phyloP scores from a whole-genome alignment of 2,888 invertebrate genomes.

The Noctua fimbriata region DNA sequence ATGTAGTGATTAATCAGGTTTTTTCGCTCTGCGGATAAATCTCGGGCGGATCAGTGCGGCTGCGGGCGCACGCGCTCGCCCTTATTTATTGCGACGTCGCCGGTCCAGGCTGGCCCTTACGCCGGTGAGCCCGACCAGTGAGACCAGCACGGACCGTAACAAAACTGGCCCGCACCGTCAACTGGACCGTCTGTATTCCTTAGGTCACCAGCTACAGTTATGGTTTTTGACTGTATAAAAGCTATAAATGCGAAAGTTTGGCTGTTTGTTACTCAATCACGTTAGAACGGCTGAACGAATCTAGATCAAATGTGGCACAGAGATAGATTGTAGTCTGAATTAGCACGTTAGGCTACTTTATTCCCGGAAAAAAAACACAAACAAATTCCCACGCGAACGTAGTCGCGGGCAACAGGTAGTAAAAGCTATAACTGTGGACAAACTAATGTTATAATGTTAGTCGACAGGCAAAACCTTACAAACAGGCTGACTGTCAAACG shows the following conservation, averaged over 20 bases:
- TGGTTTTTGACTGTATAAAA: not conserved
- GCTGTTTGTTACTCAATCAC: not conserved
- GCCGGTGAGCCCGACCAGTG: constrained; percentile 33
- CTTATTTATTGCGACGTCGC: constrained; percentile 73
- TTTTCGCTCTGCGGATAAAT: constrained; percentile 80
- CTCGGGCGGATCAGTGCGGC: constrained; percentile 68
- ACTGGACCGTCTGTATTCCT: not conserved
- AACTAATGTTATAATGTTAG: not conserved
- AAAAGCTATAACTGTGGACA: not conserved
- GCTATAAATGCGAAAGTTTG: not conserved
- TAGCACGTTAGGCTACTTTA: too few relatives aligned
- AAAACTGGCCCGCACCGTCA: constrained; percentile 6
- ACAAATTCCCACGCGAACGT: not conserved
- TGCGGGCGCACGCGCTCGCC: constrained; percentile 46
- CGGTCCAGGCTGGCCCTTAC: constrained; percentile 45
- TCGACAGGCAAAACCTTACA: not conserved
- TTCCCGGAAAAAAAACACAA: not conserved
- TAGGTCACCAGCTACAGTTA: not conserved
- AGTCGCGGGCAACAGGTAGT: not conserved
- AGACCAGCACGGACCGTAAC: constrained; percentile 54
- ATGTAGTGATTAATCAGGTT: constrained; percentile 86
- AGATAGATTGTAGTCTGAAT: too few relatives aligned
- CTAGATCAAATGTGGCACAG: not conserved
- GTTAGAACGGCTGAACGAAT: not conserved
- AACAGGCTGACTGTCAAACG: not conserved